Evolutionary conservation across 2,797 vertebrate species (phyloP), one percentile per base, ranked within the genome.

Genomic region (Setipinna tenuifilis): DNA sequence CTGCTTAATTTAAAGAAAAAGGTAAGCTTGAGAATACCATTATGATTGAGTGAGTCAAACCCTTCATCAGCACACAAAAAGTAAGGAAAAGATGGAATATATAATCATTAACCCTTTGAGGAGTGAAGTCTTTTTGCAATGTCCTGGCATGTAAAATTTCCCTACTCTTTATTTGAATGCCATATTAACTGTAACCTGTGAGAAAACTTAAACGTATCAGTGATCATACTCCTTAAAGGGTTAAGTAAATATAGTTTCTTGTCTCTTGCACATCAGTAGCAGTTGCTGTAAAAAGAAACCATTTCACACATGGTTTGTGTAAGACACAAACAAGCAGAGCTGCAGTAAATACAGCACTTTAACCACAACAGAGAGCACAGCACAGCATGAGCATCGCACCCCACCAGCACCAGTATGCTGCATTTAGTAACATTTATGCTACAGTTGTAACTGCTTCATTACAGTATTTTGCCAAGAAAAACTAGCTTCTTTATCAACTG

Each of bases 281-380:
- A 75, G 68, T 31, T 35, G 68, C 25, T 75, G 68, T 41, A 1
- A 71, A 71, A 35, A 75, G 14, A 71, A 71, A 71, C 61, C n/a
- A 62, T 65, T 65, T 65, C n/a, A 71, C 16, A 75, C 5, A 17
- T 75, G n/a, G n/a, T n/a, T 17, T 75, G 31, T 75, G 25, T 11
- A 75, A 7, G 1, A 17, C 14, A 35, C 71, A 41, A 19, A 14
- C 68, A 71, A 71, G 12, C 71, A 78, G 71, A 78, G 19, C 31
- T 44, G 35, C 17, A 78, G 35, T 41, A 19, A 44, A 17, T 44
- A 44, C 35, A 41, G 16, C 71, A 78, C 17, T 25, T 41, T 78
- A 11, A 78, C 71, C 71, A 78, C 71, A 78, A 44, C 71, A 75
- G 58, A 75, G 58, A 59, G 58, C 58, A 19, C 28, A 75, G 68